A percentile compares a stretch with the other conserved stretches of the same genome.
phyloP scores from a whole-genome alignment of 2,797 vertebrate genomes.

The Sparidentex hasta region DNA sequence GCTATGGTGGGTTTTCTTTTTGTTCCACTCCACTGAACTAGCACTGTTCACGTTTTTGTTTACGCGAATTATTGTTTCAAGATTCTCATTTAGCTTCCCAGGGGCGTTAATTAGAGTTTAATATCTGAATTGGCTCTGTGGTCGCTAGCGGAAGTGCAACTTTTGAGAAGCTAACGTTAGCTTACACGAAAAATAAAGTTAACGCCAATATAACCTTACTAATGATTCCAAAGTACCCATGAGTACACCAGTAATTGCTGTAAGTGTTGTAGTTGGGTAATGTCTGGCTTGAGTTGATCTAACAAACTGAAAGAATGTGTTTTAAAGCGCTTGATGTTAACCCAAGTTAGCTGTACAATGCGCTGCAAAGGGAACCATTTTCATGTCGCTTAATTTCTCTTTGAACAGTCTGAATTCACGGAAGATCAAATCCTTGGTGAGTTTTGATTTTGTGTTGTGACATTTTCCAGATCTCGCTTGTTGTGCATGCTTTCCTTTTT shows the following conservation, averaged over 20 bases:
- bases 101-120: background rate
- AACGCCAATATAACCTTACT: background rate
- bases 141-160: slow-evolving; percentile 80
- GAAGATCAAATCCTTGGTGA: slow-evolving; percentile 90
- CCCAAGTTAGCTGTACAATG: slow-evolving; percentile 22
- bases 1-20: slow-evolving; percentile 80
- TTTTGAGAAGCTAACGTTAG: slow-evolving; percentile 72
- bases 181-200: slow-evolving; percentile 30
- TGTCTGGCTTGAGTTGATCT: background rate
- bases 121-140: slow-evolving; percentile 14
- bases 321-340: background rate
- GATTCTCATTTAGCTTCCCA: background rate
- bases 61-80: background rate
- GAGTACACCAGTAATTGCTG: background rate
- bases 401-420: slow-evolving; percentile 89
- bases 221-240: background rate
- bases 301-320: background rate
- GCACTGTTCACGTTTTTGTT: background rate
- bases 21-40: background rate
- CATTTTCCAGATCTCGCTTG: slow-evolving; percentile 22
- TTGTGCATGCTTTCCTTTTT: slow-evolving; percentile 66
- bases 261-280: background rate
- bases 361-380: slow-evolving; percentile 45
- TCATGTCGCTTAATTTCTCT: slow-evolving; percentile 76
- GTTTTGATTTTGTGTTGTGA: slow-evolving; percentile 63